Evolutionary conservation across 37 sponge, comb jelly and placozoan genomes (phyloP).

Genomic region (Oopsacas minuta): DNA sequence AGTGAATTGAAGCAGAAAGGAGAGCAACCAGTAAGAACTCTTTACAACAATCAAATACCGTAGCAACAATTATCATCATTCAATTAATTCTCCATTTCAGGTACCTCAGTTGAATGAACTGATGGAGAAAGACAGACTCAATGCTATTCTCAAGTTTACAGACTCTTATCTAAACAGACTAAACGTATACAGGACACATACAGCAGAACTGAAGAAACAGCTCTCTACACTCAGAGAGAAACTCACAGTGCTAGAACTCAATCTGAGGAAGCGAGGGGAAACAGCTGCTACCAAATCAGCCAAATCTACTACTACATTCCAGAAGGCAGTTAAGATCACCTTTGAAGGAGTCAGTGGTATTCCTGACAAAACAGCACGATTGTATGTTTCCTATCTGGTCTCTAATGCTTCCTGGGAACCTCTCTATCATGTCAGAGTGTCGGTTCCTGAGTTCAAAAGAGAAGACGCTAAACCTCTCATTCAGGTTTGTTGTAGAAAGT

Average conservation of each 20-base stretch:
- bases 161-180: neutral
- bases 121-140: neutral
- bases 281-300: neutral
- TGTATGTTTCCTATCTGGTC: constrained; percentile 13
- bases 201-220: neutral
- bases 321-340: neutral
- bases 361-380: neutral
- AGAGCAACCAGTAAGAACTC: neutral
- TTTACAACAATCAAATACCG: too few species aligned
- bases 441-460: neutral
- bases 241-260: neutral
- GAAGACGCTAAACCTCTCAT: neutral
- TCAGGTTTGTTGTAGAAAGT: neutral
- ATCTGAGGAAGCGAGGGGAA: neutral
- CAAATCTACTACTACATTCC: neutral
- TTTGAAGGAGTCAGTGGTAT: neutral
- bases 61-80: neutral
- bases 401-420: constrained; percentile 13
- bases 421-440: neutral
- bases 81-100: neutral
- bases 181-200: neutral
- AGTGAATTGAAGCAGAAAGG: neutral
- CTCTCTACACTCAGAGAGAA: neutral
- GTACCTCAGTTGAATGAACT: neutral
- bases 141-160: neutral